phyloP scores from a whole-genome alignment of 53 echinoderm and acorn worm genomes.

The Hippasteria phrygiana region DNA sequence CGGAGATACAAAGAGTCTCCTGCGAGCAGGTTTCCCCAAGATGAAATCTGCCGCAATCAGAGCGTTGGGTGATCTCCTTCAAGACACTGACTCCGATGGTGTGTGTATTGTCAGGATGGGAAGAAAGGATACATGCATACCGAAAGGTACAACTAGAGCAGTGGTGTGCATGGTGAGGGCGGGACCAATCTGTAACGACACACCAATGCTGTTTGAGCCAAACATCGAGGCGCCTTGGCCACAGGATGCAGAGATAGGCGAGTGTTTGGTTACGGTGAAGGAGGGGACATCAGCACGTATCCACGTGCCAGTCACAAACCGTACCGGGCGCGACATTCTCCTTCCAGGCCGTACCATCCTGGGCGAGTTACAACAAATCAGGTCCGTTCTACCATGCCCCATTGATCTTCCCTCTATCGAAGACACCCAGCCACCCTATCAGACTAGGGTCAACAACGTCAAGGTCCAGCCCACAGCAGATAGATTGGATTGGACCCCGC shows the following conservation, averaged over 20 bases:
- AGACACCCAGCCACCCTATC: too few relatives aligned
- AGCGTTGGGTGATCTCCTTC: neutral
- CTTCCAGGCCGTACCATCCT: constrained; percentile 12
- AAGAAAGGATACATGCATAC: neutral
- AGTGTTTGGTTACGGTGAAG: constrained; percentile 27
- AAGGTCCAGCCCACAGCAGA: too few relatives aligned
- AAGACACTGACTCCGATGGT: neutral
- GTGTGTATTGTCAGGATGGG: neutral
- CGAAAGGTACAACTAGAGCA: neutral
- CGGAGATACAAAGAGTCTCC: neutral
- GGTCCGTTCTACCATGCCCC: too few relatives aligned
- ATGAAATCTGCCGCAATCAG: constrained; percentile 32
- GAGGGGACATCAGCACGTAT: constrained; percentile 13
- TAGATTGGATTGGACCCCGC: too few relatives aligned
- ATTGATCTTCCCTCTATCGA: too few relatives aligned
- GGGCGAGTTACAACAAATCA: constrained; percentile 26
- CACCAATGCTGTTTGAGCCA: neutral
- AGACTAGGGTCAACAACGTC: too few relatives aligned
- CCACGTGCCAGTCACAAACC: constrained; percentile 10
- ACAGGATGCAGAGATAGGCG: constrained; percentile 23
- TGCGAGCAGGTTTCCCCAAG: neutral
- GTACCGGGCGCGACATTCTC: neutral
- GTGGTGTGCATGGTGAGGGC: constrained; percentile 9
- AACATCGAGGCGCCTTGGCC: neutral
- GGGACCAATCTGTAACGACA: constrained; percentile 6